phyloP scores from a whole-genome alignment of 1,140 invertebrate species.

The Caenorhabditis inopinata region DNA sequence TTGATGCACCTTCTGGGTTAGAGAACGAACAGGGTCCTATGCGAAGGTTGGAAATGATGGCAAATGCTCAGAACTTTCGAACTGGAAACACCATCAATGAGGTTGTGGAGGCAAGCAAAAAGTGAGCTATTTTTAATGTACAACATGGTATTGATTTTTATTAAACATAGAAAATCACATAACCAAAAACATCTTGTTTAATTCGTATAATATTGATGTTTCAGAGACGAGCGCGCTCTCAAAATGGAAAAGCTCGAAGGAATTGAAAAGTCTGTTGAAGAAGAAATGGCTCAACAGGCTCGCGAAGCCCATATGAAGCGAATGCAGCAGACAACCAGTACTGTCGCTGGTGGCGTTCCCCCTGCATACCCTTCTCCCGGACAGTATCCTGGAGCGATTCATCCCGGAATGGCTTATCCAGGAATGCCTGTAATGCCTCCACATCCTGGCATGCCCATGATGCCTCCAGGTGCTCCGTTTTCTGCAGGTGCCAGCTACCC shows the following conservation, averaged over 20 bases:
- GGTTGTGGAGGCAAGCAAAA: background rate
- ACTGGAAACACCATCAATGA: background rate
- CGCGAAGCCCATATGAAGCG: slow-evolving; percentile 2
- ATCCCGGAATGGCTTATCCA: background rate
- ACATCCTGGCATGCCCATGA: background rate
- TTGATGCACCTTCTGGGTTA: background rate
- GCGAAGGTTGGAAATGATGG: slow-evolving; percentile 10
- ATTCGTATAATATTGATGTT: background rate
- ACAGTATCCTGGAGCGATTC: background rate
- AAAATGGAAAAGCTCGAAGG: slow-evolving; percentile 3
- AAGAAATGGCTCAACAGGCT: background rate
- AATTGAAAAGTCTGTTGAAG: background rate
- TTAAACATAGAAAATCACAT: too few relatives aligned
- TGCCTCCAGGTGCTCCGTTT: background rate
- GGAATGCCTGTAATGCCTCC: background rate
- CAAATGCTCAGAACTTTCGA: background rate
- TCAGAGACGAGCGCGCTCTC: background rate
- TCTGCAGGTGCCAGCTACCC: background rate
- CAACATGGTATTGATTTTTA: too few relatives aligned
- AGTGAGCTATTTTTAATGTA: too few relatives aligned
- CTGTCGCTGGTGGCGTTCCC: background rate
- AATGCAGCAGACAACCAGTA: background rate
- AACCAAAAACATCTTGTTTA: too few relatives aligned
- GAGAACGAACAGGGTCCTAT: background rate
- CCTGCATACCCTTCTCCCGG: background rate